These are phyloP conservation scores for Pharmacophagus antenor DNA, from an alignment of 2,888 invertebrate genomes.

Conservation along the genomic window DNA sequence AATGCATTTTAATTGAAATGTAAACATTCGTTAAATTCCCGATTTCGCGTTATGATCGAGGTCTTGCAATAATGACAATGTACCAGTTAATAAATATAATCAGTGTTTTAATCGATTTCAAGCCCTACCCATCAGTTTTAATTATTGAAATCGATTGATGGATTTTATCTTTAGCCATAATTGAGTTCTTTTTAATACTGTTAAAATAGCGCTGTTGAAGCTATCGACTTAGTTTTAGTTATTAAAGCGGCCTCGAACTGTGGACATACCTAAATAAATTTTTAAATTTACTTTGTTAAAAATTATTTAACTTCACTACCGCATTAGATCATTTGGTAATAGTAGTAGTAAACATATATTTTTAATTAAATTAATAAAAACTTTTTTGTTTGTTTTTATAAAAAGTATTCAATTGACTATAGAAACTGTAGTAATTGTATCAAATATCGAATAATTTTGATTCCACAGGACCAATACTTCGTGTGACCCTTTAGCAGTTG, in stretches of 20 bases:
- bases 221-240: too few relatives aligned
- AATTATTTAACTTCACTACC: too few relatives aligned
- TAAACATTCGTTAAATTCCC: neutral
- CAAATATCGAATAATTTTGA: neutral
- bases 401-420: neutral
- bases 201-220: too few relatives aligned
- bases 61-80: slow-evolving; percentile 4
- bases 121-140: neutral
- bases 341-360: too few relatives aligned
- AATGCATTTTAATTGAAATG: slow-evolving; percentile 21
- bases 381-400: neutral
- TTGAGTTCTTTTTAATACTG: neutral
- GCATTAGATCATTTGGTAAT: too few relatives aligned
- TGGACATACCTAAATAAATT: too few relatives aligned
- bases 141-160: neutral
- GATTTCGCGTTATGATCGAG: neutral
- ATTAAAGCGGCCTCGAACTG: too few relatives aligned
- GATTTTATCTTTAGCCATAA: neutral
- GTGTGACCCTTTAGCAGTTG: too few relatives aligned
- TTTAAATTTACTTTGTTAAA: too few relatives aligned
- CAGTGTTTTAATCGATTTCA: slow-evolving; percentile 15
- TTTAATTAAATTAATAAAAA: neutral
- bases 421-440: too few relatives aligned
- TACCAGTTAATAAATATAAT: slow-evolving; percentile 19
- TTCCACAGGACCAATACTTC: too few relatives aligned